These are phyloP conservation scores for Eupithecia inturbata DNA, from an alignment of 2,888 invertebrate species.

Conservation along the genomic window DNA sequence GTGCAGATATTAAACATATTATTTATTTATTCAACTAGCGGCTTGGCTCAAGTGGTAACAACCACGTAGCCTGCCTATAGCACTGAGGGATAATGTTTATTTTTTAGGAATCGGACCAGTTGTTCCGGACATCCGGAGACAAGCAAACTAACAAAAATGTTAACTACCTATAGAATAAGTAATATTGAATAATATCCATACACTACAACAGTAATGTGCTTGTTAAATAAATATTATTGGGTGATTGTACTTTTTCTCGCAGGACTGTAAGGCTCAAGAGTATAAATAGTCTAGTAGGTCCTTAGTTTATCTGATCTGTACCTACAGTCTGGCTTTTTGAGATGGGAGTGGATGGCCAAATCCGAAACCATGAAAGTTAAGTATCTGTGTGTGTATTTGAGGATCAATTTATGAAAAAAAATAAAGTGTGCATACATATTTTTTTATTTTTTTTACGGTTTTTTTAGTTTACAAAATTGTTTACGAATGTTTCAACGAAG, in stretches of 20 bases:
- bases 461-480: too few relatives aligned
- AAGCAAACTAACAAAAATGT: not conserved
- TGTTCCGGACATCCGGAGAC: not conserved
- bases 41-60: not conserved
- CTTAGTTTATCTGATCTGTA: too few relatives aligned
- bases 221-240: not conserved
- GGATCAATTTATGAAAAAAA: too few relatives aligned
- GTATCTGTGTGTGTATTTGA: too few relatives aligned
- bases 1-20: too few relatives aligned
- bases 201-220: not conserved
- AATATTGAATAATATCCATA: not conserved
- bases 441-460: too few relatives aligned
- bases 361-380: too few relatives aligned
- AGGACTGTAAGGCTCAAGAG: not conserved
- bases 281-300: not conserved
- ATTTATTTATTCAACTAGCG: constrained; percentile 9
- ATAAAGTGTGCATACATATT: too few relatives aligned
- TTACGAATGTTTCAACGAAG: too few relatives aligned
- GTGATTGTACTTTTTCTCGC: not conserved
- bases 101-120: not conserved
- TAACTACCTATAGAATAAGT: not conserved
- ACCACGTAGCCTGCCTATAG: not conserved
- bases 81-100: not conserved
- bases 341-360: too few relatives aligned
- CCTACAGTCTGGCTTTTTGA: too few relatives aligned